Evolutionary conservation across 2,888 invertebrate species (phyloP).

Genomic region (Opisthograptis luteolata): DNA sequence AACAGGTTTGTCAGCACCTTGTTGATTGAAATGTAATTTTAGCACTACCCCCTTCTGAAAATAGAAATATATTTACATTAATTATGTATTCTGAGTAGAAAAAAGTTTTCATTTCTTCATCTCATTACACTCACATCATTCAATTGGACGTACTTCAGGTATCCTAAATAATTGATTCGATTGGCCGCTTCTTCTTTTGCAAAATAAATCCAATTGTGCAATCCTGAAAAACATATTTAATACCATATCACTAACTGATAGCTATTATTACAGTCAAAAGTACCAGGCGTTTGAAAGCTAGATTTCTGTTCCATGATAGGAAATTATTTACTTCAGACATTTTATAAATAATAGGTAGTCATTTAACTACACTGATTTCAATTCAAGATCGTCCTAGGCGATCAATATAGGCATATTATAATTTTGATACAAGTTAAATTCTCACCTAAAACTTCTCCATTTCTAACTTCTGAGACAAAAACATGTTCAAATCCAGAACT

Average conservation of each 20-base stretch:
- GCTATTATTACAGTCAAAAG: too few relatives aligned
- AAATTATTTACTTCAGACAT: too few relatives aligned
- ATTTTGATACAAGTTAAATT: not conserved
- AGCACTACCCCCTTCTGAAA: constrained; percentile 90
- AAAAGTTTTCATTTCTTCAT: too few relatives aligned
- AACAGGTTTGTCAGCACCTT: constrained; percentile 90
- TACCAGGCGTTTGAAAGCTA: too few relatives aligned
- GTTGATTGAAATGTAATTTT: constrained; percentile 89
- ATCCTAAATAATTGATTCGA: constrained; percentile 91
- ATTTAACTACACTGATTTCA: too few relatives aligned
- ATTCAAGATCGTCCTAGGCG: too few relatives aligned
- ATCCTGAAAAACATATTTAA: constrained; percentile 77
- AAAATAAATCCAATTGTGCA: constrained; percentile 97
- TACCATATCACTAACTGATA: not conserved
- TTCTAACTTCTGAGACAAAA: constrained; percentile 94
- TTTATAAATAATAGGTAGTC: too few relatives aligned
- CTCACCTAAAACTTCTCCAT: constrained; percentile 87
- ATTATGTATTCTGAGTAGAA: too few relatives aligned
- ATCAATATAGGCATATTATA: not conserved
- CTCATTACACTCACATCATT: constrained; percentile 85
- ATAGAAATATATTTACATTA: too few relatives aligned
- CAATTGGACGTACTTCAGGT: constrained; percentile 88
- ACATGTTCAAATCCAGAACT: constrained; percentile 97
- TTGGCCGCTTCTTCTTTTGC: constrained; percentile 89
- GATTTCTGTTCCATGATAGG: too few relatives aligned